Conservation (phyloP, 1,140 invertebrate species). For the Archivesica marissinica region DNA sequence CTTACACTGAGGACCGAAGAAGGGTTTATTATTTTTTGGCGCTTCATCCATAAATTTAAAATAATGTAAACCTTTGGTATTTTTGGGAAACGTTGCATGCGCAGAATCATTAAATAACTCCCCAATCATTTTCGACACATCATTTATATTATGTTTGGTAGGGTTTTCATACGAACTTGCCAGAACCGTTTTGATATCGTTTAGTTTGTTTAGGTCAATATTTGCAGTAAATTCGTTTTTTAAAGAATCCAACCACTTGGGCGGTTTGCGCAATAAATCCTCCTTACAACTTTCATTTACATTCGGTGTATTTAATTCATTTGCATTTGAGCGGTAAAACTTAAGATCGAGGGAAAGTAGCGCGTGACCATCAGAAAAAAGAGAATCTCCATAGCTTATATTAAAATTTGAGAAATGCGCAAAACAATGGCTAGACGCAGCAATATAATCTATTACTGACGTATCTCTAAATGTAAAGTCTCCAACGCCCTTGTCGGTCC, state of each 20-base stretch:
- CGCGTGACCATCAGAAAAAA: neutral
- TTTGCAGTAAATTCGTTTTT: neutral
- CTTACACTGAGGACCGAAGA: neutral
- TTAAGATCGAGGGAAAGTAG: neutral
- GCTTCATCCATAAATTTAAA: no score
- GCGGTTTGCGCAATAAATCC: neutral
- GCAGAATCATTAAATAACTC: no score
- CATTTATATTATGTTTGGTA: neutral
- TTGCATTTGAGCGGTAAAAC: no score
- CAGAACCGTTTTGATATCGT: neutral
- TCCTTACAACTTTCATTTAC: neutral
- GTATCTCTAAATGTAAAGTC: neutral
- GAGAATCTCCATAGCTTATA: neutral
- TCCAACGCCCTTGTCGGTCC: neutral
- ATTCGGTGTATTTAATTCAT: no score
- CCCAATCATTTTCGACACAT: neutral
- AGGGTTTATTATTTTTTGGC: neutral
- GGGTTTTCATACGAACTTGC: neutral
- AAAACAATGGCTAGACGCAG: neutral
- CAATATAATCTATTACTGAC: constrained; percentile 1
- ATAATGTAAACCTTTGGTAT: no score
- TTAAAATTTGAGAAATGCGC: neutral
- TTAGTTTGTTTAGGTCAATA: neutral
- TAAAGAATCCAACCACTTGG: neutral
- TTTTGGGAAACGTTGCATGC: no score